Evolutionary conservation across 2,113 vertebrate genomes (phyloP).

Genomic region (Strigops habroptila): DNA sequence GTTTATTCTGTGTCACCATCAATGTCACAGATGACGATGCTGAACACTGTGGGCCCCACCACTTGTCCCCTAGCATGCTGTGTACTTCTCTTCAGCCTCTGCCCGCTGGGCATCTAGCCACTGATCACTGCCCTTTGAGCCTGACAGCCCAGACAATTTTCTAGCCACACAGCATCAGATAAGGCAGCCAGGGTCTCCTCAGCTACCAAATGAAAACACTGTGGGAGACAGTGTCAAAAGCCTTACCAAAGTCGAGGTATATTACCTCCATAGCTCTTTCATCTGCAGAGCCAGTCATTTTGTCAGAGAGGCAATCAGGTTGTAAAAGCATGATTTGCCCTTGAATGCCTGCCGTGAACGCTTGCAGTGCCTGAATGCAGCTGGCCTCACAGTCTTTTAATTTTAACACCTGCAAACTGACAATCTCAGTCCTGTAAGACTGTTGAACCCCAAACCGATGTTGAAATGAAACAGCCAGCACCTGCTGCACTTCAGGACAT

Average conservation of each 20-base stretch:
- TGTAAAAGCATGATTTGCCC: slow-evolving; percentile 52
- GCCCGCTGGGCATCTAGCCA: neutral
- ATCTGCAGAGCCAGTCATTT: slow-evolving; percentile 32
- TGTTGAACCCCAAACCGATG: slow-evolving; percentile 37
- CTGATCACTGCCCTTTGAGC: neutral
- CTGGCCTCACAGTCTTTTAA: slow-evolving; percentile 51
- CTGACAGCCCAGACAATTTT: neutral
- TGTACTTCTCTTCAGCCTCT: neutral
- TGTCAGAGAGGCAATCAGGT: slow-evolving; percentile 30
- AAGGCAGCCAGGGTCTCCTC: neutral
- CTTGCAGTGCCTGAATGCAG: neutral
- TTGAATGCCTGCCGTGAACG: slow-evolving; percentile 43
- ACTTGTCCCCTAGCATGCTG: accelerated
- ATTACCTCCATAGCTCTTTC: neutral
- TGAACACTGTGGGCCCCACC: neutral
- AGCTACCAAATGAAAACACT: slow-evolving; percentile 34
- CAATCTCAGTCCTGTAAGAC: slow-evolving; percentile 38
- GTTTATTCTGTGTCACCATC: neutral
- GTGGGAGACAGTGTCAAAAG: slow-evolving; percentile 32
- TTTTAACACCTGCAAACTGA: slow-evolving; percentile 56
- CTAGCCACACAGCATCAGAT: neutral
- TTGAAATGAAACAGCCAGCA: slow-evolving; percentile 14
- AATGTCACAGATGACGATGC: neutral
- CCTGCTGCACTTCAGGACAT: slow-evolving; percentile 40
- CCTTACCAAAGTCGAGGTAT: slow-evolving; percentile 57